Base-by-base conservation (phyloP, 2,888 invertebrate genomes). In the Sarcophaga subvicina region DNA sequence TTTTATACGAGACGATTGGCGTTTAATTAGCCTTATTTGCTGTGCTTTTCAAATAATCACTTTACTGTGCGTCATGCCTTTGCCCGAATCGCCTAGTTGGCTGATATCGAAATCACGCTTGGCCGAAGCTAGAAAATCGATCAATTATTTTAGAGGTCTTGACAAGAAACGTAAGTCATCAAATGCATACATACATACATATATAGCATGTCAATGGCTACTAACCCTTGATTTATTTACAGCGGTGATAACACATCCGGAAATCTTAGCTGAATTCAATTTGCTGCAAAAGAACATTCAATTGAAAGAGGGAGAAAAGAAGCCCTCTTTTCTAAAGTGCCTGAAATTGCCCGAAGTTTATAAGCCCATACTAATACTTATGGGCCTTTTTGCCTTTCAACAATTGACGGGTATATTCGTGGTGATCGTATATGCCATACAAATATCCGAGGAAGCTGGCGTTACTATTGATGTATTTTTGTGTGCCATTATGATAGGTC, bases 361-460 rank as follows among this genome's bases (percentile, higher is more conserved):
- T 87, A 93, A 93, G 79, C 93, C 93, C 0, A 88, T 93, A 1
- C 71, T 91, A 2, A 93, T 93, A 64, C 94, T 96, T 93, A 94
- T 95, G 76, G 92, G 95, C 2, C 95, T 96, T 89, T 96, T 96
- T 90, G 93, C 95, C 12, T 95, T 95, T 10, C 95, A 95, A 84
- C 96, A 96, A 90, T 95, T 96, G 89, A 95, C 96, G 8, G 96
- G 96, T 2, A 95, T 96, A 1, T 96, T 96, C 88, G 96, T 96
- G 0, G 94, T 97, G 1, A 95, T 95, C 2, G 96, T 96, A 87
- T 96, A 96, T 91, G 96, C 96, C 0, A 96, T 96, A 71, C 94
- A 95, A 89, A 95, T 96, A 70, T 95, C 96, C 85, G 94, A 94
- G 83, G 94, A 95, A 66, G 94, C 96, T 0, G 95, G 96, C 0